A percentile compares a stretch with the other conserved stretches of the same genome.
Evolutionary conservation across 2,113 vertebrate species (phyloP).

Genomic region (Triplophysa tibetana): DNA sequence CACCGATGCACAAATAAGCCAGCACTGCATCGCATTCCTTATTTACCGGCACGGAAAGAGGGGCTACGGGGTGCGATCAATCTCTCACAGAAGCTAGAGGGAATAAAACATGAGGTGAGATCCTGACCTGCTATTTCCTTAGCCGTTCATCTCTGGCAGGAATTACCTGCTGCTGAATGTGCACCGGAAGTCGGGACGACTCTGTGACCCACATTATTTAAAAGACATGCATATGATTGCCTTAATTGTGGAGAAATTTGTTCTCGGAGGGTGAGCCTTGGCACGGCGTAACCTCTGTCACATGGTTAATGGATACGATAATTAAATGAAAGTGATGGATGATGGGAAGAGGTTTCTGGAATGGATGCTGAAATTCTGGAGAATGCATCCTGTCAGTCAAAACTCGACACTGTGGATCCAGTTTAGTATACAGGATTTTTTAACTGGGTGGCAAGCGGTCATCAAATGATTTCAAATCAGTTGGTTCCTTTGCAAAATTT

Average conservation of each 20-base stretch:
- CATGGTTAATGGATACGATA: slow-evolving; percentile 24
- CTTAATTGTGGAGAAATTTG: slow-evolving; percentile 37
- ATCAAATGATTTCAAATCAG: no score
- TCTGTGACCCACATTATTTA: slow-evolving; percentile 28
- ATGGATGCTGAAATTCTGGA: neutral
- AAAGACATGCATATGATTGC: slow-evolving; percentile 43
- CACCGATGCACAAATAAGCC: slow-evolving; percentile 42
- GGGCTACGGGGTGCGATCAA: slow-evolving; percentile 42
- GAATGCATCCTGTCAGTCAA: slow-evolving; percentile 8
- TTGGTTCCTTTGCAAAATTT: no score
- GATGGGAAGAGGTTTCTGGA: neutral
- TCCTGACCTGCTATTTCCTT: slow-evolving; percentile 43
- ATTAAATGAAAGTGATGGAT: slow-evolving; percentile 35
- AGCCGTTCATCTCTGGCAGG: slow-evolving; percentile 18
- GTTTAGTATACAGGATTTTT: no score
- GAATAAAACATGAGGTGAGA: slow-evolving; percentile 52
- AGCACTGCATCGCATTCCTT: slow-evolving; percentile 37
- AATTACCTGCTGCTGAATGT: slow-evolving; percentile 36
- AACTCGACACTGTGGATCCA: neutral
- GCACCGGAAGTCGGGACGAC: slow-evolving; percentile 14
- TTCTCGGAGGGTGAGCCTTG: neutral
- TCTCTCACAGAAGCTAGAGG: slow-evolving; percentile 27
- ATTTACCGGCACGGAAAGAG: slow-evolving; percentile 33
- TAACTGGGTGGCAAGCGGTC: no score
- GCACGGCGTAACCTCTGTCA: slow-evolving; percentile 17